Percentiles rank a stretch among this genome's conserved stretches.
Conservation (phyloP, 2,888 invertebrate genomes). For the Spilosoma lubricipeda region DNA sequence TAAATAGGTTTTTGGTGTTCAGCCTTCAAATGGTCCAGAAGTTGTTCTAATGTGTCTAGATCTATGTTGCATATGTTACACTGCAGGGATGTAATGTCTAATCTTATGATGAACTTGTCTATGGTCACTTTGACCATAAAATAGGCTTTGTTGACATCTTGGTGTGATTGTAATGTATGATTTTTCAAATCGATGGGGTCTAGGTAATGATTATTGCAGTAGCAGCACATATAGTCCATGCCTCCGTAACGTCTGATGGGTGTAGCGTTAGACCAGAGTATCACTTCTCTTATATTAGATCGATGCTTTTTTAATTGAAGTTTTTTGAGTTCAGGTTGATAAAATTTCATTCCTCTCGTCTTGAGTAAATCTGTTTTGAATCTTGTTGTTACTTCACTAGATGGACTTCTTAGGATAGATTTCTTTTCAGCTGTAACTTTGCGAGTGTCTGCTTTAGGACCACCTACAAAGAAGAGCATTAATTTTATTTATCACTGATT, state of each 20-base stretch:
- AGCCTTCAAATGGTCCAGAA: constrained; percentile 29
- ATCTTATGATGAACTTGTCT: constrained; percentile 57
- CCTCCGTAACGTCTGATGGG: constrained; percentile 34
- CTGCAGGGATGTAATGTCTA: constrained; percentile 63
- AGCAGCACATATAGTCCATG: constrained; percentile 56
- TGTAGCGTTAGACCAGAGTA: constrained; percentile 52
- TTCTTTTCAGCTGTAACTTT: constrained; percentile 12
- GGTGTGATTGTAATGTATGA: constrained; percentile 54
- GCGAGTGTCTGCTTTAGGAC: constrained; percentile 57
- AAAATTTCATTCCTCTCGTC: background rate
- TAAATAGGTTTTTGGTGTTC: constrained; percentile 37
- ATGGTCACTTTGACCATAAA: constrained; percentile 55
- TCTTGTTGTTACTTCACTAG: background rate
- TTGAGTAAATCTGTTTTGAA: background rate
- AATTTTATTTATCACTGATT: constrained; percentile 39
- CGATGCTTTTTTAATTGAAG: constrained; percentile 11
- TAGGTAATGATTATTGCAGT: constrained; percentile 50
- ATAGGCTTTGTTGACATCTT: constrained; percentile 44
- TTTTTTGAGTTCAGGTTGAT: constrained; percentile 4
- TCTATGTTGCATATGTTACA: constrained; percentile 33
- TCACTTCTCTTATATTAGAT: constrained; percentile 22
- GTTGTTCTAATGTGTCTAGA: constrained; percentile 27
- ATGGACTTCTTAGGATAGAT: background rate
- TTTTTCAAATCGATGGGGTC: constrained; percentile 47
- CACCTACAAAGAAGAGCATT: constrained; percentile 67